phyloP scores from a whole-genome alignment of 2,113 vertebrate species.

The Phyllopteryx taeniolatus region DNA sequence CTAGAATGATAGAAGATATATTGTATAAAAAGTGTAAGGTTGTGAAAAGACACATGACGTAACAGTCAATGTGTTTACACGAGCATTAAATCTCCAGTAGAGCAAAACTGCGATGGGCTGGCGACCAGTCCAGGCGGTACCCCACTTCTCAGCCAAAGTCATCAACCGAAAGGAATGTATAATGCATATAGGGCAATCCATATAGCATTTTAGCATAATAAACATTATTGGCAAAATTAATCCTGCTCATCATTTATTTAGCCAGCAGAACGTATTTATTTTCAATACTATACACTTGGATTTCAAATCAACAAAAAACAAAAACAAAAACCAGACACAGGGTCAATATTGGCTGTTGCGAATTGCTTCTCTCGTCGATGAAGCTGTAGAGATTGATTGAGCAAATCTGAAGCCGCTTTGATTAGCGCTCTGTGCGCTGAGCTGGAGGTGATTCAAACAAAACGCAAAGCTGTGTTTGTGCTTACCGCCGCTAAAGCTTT shows the following conservation, averaged over 20 bases:
- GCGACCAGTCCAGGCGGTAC: too few species aligned
- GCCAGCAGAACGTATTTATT: not conserved
- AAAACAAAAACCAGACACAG: slow-evolving; percentile 3
- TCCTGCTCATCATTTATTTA: not conserved
- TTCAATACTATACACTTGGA: not conserved
- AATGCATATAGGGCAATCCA: too few species aligned
- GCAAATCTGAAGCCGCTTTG: slow-evolving; percentile 59
- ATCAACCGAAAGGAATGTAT: too few species aligned
- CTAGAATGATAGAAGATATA: not conserved
- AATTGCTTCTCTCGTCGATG: slow-evolving; percentile 46
- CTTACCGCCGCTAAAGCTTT: slow-evolving; percentile 51
- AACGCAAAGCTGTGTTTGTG: slow-evolving; percentile 37
- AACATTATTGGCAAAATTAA: not conserved
- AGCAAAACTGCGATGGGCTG: not conserved
- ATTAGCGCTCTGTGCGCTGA: slow-evolving; percentile 47
- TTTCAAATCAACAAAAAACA: not conserved
- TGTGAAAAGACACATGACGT: slow-evolving; percentile 20
- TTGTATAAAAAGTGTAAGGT: not conserved
- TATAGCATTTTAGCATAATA: not conserved
- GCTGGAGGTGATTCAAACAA: slow-evolving; percentile 67
- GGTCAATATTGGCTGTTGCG: slow-evolving; percentile 7
- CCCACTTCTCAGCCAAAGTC: too few species aligned
- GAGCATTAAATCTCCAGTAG: not conserved
- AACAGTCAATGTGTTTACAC: slow-evolving; percentile 23
- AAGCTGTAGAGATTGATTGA: slow-evolving; percentile 61